Evolutionary conservation across 2,797 vertebrate species (phyloP), one percentile per base, ranked within the genome.

Genomic region (Caiman crocodilus): DNA sequence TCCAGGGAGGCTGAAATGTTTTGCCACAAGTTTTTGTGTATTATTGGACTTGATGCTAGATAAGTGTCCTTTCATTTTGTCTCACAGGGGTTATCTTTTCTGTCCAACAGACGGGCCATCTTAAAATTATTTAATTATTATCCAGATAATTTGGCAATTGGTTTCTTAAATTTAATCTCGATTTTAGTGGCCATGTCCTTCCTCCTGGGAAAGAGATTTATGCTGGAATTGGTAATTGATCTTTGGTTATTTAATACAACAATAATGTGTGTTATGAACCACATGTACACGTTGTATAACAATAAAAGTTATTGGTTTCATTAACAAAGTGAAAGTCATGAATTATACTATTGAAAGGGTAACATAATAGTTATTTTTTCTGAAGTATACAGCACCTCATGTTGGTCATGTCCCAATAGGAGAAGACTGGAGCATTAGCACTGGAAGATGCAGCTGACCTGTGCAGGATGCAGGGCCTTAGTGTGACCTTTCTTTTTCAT

Each of bases 401-500:
- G 65, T 76, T 63, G 78, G 26, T 90, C 6, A 50, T 94, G 14
- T 94, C 79, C 88, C 84, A 74, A 56, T 85, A 97, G 96, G 81
- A 79, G 84, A 82, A 65, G 30, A 81, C 50, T 61, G 63, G 92
- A 76, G 76, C 16, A 4, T 75, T 94, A 4, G 90, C 92, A 63
- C 14, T 87, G 82, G 83, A 93, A 80, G 96, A 89, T 95, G 96
- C 84, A 59, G 89, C 83, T 83, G 97, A 97, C 80, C 82, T 97
- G 21, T 97, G 93, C 80, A 97, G 94, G 92, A 93, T 97, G 84
- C 88, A 94, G 0, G 97, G 97, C 71, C 96, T 97, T 32, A 92
- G 88, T 84, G 92, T 96, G 42, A 82, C 92, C 69, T 93, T 97
- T 82, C 91, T 97, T 73, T 90, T 94, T 65, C 73, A 50, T 67